These are phyloP conservation scores for Aphrophora alni DNA, from an alignment of 2,888 invertebrate genomes.

Conservation along the genomic window DNA sequence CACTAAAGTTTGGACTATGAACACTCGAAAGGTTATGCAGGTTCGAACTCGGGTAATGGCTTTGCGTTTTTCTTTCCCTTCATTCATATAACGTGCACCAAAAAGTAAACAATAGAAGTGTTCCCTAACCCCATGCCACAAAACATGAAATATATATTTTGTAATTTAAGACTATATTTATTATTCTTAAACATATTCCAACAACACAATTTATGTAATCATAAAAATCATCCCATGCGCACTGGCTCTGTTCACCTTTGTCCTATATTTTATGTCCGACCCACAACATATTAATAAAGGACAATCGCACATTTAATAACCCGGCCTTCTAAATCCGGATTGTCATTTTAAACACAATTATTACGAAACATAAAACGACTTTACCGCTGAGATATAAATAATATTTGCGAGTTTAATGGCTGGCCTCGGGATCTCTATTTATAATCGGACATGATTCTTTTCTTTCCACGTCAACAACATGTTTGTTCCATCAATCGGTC, in stretches of 20 bases:
- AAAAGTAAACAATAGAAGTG: too few species aligned
- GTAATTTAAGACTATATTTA: too few species aligned
- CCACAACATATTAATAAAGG: neutral
- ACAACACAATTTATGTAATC: neutral
- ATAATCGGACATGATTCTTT: slow-evolving; percentile 2
- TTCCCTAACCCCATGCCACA: too few species aligned
- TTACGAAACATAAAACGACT: neutral
- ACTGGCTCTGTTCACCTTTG: neutral
- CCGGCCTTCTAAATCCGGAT: neutral
- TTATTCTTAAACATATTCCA: neutral
- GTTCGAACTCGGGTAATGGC: too few species aligned
- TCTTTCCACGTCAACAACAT: neutral
- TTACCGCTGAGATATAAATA: neutral
- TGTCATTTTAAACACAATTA: neutral
- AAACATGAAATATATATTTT: too few species aligned
- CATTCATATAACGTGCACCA: too few species aligned
- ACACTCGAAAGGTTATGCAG: too few species aligned
- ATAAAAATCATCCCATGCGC: neutral
- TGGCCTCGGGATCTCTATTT: neutral
- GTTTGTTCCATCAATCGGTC: neutral
- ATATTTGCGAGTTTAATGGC: neutral
- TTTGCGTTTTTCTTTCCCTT: too few species aligned
- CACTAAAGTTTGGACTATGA: too few species aligned
- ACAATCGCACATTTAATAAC: slow-evolving; percentile 9
- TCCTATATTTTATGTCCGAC: neutral